Conservation (phyloP, 2,797 vertebrate genomes). For the Gallinago solitaria region DNA sequence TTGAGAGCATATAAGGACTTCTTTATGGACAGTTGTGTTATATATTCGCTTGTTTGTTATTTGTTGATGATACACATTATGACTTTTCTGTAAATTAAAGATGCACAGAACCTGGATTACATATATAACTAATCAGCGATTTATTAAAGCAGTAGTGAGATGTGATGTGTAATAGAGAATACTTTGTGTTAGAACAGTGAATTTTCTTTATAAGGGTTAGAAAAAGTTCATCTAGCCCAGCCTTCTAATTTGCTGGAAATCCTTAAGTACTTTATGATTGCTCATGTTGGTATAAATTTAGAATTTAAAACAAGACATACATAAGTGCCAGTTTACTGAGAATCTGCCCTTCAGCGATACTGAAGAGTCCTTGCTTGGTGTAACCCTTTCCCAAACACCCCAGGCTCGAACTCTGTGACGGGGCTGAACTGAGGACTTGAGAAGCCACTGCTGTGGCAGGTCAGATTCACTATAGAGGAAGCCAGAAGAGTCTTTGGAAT, state of each 20-base stretch:
- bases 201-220: not conserved
- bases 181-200: not conserved
- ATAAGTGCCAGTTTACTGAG: not conserved
- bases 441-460: not conserved
- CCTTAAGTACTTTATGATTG: not conserved
- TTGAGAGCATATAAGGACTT: not conserved
- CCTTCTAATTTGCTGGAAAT: not conserved
- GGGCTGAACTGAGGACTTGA: not conserved
- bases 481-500: not conserved
- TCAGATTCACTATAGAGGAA: not conserved
- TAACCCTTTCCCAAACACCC: not conserved
- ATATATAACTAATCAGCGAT: not conserved
- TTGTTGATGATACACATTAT: not conserved
- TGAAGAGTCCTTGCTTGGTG: not conserved
- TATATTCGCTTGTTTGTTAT: not conserved
- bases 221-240: not conserved
- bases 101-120: not conserved
- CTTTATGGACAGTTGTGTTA: not conserved
- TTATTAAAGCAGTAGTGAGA: not conserved
- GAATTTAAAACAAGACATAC: not conserved
- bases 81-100: not conserved
- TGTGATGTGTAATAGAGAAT: not conserved
- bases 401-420: not conserved
- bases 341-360: not conserved
- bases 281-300: not conserved